Base-by-base conservation (phyloP, 2,888 invertebrate genomes). In the Campoplex nolae region DNA sequence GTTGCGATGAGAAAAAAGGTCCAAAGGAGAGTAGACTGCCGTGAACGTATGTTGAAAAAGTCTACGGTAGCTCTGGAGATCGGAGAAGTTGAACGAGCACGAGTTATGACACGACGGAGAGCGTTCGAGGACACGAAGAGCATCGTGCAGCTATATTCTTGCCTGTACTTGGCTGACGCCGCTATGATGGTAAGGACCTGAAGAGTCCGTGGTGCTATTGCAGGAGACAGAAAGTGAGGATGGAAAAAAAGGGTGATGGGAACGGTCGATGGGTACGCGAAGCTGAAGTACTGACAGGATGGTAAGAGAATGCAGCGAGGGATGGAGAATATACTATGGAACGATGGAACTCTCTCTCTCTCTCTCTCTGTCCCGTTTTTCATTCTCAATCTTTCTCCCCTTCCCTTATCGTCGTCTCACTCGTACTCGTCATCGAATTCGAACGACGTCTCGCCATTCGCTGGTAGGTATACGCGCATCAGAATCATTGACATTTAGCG, bases 401-500 rank as follows among this genome's bases (percentile, higher is more conserved):
- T 88, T 87, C 87, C 81, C 84, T 48, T 82, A 85, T 84, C 65
- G 67, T 70, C 75, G 80, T 84, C 88, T 80, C 86, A 76, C 87
- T 84, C 89, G 75, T 74, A 83, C 85, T 82, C 70, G 70, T 85
- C 78, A 75, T 73, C 51, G 74, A 16, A 67, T 81, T 65, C 67
- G 73, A 62, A 48, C 38, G 38, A 65, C 65, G 89, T 87, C 86
- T 88, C 88, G 89, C 88, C 88, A 74, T 85, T 84, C 88, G 86
- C 88, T 88, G 88, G 76, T 83, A 68, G 87, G 62, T 62, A 89
- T 85, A 89, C 89, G 89, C 87, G 89, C 87, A 89, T 90, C 88
- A 89, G 92, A 93, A 92, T 92, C 93, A 93, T 93, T 93, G 93
- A 93, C 92, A 93, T 93, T 93, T 92, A 93, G 91, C 91, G 87